phyloP scores from a whole-genome alignment of 2,888 invertebrate species.

The Myathropa florea region DNA sequence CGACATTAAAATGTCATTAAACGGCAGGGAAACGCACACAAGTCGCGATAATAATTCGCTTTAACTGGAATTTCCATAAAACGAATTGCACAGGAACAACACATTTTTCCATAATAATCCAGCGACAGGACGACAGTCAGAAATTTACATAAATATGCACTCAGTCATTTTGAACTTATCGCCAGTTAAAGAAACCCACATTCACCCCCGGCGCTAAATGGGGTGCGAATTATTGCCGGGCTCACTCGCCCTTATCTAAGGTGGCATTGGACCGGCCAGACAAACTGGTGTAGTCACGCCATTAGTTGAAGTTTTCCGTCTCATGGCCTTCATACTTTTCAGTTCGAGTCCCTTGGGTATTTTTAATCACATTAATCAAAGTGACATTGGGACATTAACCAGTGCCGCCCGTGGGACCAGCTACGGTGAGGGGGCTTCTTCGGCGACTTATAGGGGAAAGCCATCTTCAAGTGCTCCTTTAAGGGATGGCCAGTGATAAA shows the following conservation, averaged over 20 bases:
- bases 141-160: constrained; percentile 56
- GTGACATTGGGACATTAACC: constrained; percentile 53
- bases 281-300: constrained; percentile 23
- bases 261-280: neutral
- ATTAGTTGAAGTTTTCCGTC: constrained; percentile 19
- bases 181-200: constrained; percentile 6
- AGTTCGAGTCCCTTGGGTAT: neutral
- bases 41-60: constrained; percentile 33
- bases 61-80: constrained; percentile 42
- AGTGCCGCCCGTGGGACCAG: constrained; percentile 1
- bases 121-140: neutral
- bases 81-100: constrained; percentile 10
- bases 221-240: constrained; percentile 40
- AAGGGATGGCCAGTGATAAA: neutral
- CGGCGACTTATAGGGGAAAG: neutral
- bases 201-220: neutral
- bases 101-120: constrained; percentile 5
- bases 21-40: constrained; percentile 20
- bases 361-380: constrained; percentile 67
- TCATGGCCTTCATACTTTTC: neutral
- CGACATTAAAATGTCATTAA: constrained; percentile 49
- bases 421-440: neutral
- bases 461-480: neutral
- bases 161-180: constrained; percentile 54
- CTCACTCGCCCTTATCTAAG: constrained; percentile 13